Conservation (phyloP, 2,113 vertebrate genomes). For the Xiphorhynchus elegans region DNA sequence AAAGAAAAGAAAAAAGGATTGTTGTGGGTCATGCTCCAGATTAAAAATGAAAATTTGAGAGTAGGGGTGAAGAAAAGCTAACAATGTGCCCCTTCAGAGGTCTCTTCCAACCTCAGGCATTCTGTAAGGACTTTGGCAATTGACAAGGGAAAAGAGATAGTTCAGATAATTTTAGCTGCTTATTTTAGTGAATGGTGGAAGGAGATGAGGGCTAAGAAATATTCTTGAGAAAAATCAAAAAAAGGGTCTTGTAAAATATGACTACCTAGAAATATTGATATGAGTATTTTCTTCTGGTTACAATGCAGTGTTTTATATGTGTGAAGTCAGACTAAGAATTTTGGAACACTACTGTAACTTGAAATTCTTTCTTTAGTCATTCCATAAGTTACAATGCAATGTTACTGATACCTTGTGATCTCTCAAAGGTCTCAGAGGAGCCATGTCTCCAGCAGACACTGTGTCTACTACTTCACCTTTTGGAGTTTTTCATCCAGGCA, state of each 20-base stretch:
- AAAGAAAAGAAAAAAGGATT: neutral
- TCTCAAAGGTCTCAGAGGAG: constrained; percentile 78
- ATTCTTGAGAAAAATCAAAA: neutral
- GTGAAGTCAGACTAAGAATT: neutral
- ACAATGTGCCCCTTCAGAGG: neutral
- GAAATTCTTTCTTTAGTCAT: neutral
- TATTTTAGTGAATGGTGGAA: neutral
- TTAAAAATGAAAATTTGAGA: neutral
- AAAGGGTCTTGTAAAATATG: neutral
- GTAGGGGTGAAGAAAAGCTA: neutral
- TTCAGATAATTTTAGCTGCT: neutral
- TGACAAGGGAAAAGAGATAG: neutral
- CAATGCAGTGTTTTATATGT: neutral
- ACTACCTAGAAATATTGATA: neutral
- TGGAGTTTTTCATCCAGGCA: constrained; percentile 78
- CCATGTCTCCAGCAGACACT: constrained; percentile 78
- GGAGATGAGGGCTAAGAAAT: neutral
- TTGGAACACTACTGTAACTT: neutral
- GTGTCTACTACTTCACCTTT: constrained; percentile 80
- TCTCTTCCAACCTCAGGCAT: neutral
- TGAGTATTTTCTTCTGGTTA: neutral
- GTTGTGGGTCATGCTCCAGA: neutral
- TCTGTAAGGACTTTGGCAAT: neutral
- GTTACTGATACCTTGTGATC: neutral
- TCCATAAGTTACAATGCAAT: neutral